These are phyloP conservation scores for Odobenus rosmarus DNA, from an alignment of 2,113 vertebrate genomes.

Conservation along the genomic window DNA sequence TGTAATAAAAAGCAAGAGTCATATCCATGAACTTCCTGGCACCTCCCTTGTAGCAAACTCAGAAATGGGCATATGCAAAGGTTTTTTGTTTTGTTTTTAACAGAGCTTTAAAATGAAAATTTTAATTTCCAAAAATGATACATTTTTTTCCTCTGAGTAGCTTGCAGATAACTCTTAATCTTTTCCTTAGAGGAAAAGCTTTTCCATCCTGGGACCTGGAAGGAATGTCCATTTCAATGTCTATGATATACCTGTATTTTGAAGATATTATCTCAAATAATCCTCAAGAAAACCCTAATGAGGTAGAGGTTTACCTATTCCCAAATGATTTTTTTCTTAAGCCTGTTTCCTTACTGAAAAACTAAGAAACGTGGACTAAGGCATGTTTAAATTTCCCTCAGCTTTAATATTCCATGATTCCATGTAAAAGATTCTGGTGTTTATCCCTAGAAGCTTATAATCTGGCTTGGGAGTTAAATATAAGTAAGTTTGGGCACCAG, in stretches of 20 bases:
- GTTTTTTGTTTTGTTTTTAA: background rate
- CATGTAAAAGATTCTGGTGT: background rate
- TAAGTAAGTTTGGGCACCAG: background rate
- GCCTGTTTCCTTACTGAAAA: background rate
- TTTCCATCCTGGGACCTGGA: background rate
- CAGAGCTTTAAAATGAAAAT: background rate
- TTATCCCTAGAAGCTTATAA: background rate
- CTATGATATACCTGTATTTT: background rate
- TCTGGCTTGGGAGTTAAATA: background rate
- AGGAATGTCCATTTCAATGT: background rate
- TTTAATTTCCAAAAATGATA: background rate
- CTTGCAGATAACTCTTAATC: background rate
- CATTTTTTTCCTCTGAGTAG: background rate
- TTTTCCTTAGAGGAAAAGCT: too few species aligned
- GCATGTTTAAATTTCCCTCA: background rate
- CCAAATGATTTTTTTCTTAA: background rate
- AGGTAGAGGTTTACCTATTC: background rate
- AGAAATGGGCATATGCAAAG: background rate
- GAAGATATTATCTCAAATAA: background rate
- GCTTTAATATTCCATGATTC: background rate
- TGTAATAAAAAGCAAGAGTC: background rate
- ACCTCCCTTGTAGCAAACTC: background rate
- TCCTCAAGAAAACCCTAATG: background rate
- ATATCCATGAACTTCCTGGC: too few species aligned
- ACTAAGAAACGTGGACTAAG: background rate